Percentiles rank a stretch among this genome's conserved stretches.
These are phyloP conservation scores for Eugnorisma glareosa DNA, from an alignment of 2,888 invertebrate species.

Conservation along the genomic window DNA sequence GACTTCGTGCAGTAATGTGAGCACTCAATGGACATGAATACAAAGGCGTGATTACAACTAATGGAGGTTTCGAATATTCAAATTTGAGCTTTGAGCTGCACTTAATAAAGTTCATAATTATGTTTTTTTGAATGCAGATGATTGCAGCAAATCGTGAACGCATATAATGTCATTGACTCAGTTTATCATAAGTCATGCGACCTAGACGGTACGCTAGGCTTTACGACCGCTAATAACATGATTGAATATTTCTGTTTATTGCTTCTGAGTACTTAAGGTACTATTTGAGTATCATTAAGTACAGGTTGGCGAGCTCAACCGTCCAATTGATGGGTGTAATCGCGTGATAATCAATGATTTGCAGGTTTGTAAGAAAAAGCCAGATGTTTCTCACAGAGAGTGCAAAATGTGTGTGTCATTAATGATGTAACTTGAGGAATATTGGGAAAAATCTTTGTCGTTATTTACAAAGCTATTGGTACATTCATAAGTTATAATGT, in stretches of 20 bases:
- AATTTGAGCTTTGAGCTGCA: constrained; percentile 43
- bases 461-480: constrained; percentile 14
- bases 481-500: neutral
- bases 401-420: constrained; percentile 33
- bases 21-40: constrained; percentile 81
- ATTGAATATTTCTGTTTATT: constrained; percentile 59
- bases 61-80: constrained; percentile 48
- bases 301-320: constrained; percentile 37
- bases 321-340: constrained; percentile 45
- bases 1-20: constrained; percentile 84
- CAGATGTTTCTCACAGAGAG: constrained; percentile 57
- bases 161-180: constrained; percentile 83
- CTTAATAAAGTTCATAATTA: constrained; percentile 48
- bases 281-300: constrained; percentile 52
- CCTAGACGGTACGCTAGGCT: constrained; percentile 70
- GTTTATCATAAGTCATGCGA: constrained; percentile 78
- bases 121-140: constrained; percentile 42
- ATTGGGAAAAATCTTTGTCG: constrained; percentile 31
- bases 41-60: constrained; percentile 68
- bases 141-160: constrained; percentile 60
- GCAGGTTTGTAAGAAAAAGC: constrained; percentile 54
- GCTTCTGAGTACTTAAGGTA: constrained; percentile 51
- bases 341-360: constrained; percentile 51
- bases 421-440: constrained; percentile 36
- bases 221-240: constrained; percentile 68